Base-by-base conservation (phyloP, 2,888 invertebrate genomes). In the Eristalis intricaria region DNA sequence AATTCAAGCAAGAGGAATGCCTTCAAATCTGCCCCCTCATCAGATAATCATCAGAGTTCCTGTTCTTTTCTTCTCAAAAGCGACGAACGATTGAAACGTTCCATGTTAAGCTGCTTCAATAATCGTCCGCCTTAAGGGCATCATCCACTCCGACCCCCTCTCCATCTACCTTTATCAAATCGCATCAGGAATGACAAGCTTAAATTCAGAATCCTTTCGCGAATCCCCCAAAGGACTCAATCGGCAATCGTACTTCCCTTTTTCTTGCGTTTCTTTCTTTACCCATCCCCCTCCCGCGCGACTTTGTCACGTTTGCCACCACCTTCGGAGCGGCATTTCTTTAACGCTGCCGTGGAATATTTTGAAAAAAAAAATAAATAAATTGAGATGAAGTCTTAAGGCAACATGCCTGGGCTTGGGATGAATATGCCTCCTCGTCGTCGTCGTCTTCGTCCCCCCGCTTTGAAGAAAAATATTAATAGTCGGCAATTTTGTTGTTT, bases 401-500 rank as follows among this genome's bases (percentile, higher is more conserved):
- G 13, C 13, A 38, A 2, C 10, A 38, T 13, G 38, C 13, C 38
- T 35, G 8, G 35, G 35, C 35, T 32, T 32, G 32, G 38, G 38
- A 38, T 38, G 38, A 38, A 38, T 38, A 13, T 38, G 13, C 32
- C 1, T 32, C 32, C 7, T 32, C 32, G 4, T 29, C 29, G 26
- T 26, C 4, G 32, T 26, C 26, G 26, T 26, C 4, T 2, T 29
- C 13, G 38, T 8, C 11, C 22, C 64, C 29, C 22, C 58, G 0
- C 22, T 15, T 32, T 32, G 43, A 11, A 60, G 35, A 79, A 79
- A 79, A 61, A 35, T 71, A 83, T 83, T 83, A 74, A 84, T 50
- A 79, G 60, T 69, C 58, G 63, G 40, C 73, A 83, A 73, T 83
- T 83, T 83, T 66, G 74, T 71, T 38, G n/a, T 38, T 2, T 13